Base-by-base conservation (phyloP, 53 echinoderm and acorn worm species). In the Arbacia lixula region DNA sequence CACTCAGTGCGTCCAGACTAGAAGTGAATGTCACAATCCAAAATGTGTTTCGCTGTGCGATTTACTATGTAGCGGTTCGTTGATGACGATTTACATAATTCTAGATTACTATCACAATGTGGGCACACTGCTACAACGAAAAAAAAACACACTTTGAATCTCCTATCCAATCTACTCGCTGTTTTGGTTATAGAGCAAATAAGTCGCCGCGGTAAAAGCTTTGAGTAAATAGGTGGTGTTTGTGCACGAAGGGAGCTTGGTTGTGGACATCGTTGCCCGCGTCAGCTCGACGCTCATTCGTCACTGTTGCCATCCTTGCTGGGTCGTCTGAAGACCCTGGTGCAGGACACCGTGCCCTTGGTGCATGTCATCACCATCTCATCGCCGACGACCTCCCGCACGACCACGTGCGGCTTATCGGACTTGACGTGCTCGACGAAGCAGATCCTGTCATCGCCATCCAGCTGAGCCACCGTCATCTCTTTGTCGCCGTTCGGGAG, bases 331-430 rank as follows among this genome's bases (percentile, higher is more conserved):
- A 91, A 97, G 68, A 92, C 68, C 28, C 98, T 72, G 84, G 84
- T 90, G 56, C 98, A 97, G 29, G 54, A 52, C 17, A 90, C 76
- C 29, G 84, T 82, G 1, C 98, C 98, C 56, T 94, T 97, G 36
- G 58, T 27, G 29, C 94, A 94, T 1, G 92, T 97, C 98, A 97
- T 94, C 35, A 90, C 79, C 98, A 97, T 97, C 69, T 95, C 94
- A 37, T 85, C 83, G 14, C 80, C 91, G 38, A 68, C 55, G 54
- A 97, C 85, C 74, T 97, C 98, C 3, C 94, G 90, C 38, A 92
- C 88, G 66, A 97, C 93, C 71, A 90, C 58, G 58, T 94, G 98
- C 2, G 94, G 91, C 10, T 87, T 68, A n/a, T 94, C 98, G 12
- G 85, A 65, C 54, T 90, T 83, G 21, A 88, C 92, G 33, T 75